A percentile compares a stretch with the other conserved stretches of the same genome.
These are phyloP conservation scores for Stenichneumon culpator DNA, from an alignment of 2,888 invertebrate genomes.

Conservation along the genomic window DNA sequence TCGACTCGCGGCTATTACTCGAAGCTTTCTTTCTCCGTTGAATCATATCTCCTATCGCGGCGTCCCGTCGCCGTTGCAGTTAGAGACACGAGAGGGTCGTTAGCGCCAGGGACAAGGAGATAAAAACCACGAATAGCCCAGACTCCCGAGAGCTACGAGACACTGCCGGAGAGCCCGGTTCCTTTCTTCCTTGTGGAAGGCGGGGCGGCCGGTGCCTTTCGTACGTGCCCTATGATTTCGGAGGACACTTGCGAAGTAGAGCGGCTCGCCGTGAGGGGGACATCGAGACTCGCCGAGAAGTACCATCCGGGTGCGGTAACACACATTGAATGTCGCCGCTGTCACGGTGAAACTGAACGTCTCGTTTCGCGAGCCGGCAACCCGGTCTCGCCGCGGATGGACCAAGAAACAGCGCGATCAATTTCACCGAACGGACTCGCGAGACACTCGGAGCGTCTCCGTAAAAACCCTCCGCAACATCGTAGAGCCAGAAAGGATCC, in stretches of 20 bases:
- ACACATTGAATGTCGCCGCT: not conserved
- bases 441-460: not conserved
- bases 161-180: conserved; percentile 1
- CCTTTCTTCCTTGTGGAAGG: conserved; percentile 11
- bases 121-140: conserved; percentile 56
- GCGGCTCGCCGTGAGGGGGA: conserved; percentile 18
- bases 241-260: conserved; percentile 17
- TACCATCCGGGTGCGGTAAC: not conserved
- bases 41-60: conserved; percentile 48
- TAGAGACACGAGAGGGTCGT: conserved; percentile 53
- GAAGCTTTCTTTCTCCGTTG: conserved; percentile 35
- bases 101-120: conserved; percentile 52
- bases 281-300: not conserved
- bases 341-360: not conserved
- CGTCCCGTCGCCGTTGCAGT: conserved; percentile 21
- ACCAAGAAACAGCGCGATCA: not conserved
- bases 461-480: conserved; percentile 3
- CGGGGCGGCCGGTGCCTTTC: not conserved
- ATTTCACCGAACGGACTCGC: not conserved
- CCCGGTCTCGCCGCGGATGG: not conserved
- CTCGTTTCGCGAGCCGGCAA: not conserved
- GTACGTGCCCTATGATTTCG: conserved; percentile 16
- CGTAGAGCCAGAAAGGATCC: conserved; percentile 5
- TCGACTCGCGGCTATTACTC: conserved; percentile 34
- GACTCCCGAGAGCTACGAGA: not conserved